Evolutionary conservation across 2,113 vertebrate genomes (phyloP).

Genomic region (Psettodes erumei): DNA sequence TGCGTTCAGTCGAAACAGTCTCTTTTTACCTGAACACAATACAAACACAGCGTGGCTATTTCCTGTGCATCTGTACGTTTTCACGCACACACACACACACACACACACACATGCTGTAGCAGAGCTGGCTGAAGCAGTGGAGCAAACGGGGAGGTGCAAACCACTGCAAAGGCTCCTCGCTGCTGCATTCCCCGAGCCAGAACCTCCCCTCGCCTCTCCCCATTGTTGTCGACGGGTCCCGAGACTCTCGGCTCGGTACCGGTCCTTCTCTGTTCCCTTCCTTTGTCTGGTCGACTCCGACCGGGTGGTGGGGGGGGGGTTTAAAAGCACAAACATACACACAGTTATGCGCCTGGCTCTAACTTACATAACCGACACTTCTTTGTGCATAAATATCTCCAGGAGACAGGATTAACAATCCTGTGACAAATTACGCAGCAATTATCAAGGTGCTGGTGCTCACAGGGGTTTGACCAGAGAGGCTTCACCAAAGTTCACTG

Average conservation of each 20-base stretch:
- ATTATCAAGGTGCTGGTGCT: background rate
- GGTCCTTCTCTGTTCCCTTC: slow-evolving; percentile 8
- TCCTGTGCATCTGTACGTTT: slow-evolving; percentile 41
- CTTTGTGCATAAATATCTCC: background rate
- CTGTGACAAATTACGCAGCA: background rate
- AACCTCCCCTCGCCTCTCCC: slow-evolving; percentile 64
- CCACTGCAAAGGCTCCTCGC: slow-evolving; percentile 71
- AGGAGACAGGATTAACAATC: background rate
- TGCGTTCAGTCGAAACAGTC: background rate
- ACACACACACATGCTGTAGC: slow-evolving; percentile 34
- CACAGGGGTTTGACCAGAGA: background rate
- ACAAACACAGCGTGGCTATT: slow-evolving; percentile 34
- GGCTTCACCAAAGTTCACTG: background rate
- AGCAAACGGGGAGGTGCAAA: slow-evolving; percentile 55
- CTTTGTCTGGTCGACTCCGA: slow-evolving; percentile 8
- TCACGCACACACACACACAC: slow-evolving; percentile 8
- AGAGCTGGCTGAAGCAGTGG: slow-evolving; percentile 45
- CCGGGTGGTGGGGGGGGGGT: no score
- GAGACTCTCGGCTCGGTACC: slow-evolving; percentile 45
- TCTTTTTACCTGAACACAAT: slow-evolving; percentile 17
- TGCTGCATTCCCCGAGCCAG: slow-evolving; percentile 68
- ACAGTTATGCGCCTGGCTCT: background rate
- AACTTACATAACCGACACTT: slow-evolving; percentile 5
- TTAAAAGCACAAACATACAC: background rate
- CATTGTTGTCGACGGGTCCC: slow-evolving; percentile 62